These are phyloP conservation scores for Gymnarchus niloticus DNA, from an alignment of 2,113 vertebrate species.

Conservation along the genomic window DNA sequence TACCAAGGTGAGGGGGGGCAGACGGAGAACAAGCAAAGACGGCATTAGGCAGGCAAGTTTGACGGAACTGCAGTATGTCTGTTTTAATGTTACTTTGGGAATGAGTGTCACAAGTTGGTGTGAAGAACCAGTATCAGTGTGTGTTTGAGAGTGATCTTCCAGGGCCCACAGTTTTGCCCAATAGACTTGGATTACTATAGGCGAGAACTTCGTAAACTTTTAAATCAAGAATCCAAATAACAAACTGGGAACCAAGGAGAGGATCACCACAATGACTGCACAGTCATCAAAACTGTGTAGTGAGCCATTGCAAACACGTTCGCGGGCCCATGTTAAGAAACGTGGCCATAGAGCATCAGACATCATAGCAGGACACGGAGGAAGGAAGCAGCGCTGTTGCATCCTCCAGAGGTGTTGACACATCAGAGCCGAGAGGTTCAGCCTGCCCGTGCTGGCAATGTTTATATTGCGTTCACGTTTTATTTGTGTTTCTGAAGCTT, in stretches of 20 bases:
- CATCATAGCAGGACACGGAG: background rate
- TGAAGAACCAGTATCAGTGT: background rate
- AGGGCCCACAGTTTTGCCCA: background rate
- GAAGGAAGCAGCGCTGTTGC: background rate
- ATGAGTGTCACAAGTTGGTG: background rate
- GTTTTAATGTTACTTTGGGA: background rate
- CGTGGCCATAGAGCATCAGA: background rate
- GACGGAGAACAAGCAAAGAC: no score
- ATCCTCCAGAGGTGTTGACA: background rate
- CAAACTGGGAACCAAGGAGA: no score
- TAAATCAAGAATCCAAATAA: no score
- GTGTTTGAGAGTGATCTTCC: background rate
- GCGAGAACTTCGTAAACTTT: no score
- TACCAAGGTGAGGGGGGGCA: no score
- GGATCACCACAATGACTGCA: no score
- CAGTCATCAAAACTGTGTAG: background rate
- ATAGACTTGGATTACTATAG: background rate
- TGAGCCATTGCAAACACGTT: no score
- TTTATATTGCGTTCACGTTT: background rate
- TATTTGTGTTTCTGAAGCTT: background rate
- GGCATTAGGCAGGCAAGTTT: background rate
- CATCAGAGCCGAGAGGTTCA: background rate
- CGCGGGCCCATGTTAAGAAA: background rate
- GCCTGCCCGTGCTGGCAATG: background rate
- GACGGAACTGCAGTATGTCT: background rate